Evolutionary conservation across 2,797 vertebrate species (phyloP).

Genomic region (Erpetoichthys calabaricus): DNA sequence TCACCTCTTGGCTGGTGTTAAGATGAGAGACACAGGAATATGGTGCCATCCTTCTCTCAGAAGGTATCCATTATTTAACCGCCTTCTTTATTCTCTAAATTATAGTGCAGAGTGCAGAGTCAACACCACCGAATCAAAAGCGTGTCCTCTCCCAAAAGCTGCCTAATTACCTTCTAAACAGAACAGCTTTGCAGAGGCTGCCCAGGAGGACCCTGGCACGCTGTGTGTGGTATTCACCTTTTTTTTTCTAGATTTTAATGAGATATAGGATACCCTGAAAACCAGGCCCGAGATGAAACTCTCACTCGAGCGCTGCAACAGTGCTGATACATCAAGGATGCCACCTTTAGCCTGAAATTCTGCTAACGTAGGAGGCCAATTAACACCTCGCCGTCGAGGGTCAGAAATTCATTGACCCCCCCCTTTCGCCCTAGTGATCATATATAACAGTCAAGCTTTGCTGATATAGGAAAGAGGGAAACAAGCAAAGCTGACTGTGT

Average conservation of each 20-base stretch:
- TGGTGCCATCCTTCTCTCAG: too few relatives aligned
- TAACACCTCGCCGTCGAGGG: constrained; percentile 65
- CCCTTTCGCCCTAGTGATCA: constrained; percentile 55
- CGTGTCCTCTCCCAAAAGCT: constrained; percentile 13
- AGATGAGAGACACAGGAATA: too few relatives aligned
- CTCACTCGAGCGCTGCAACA: constrained; percentile 69
- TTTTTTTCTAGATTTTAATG: constrained; percentile 51
- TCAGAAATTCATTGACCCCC: constrained; percentile 57
- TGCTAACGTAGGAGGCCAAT: constrained; percentile 77
- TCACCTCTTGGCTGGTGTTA: too few relatives aligned
- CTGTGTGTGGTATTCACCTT: constrained; percentile 35
- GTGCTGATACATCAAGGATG: constrained; percentile 87
- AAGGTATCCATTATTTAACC: too few relatives aligned
- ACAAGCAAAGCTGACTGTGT: not conserved
- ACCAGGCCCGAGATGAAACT: constrained; percentile 58
- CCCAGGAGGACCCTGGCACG: constrained; percentile 20
- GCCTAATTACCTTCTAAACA: constrained; percentile 34
- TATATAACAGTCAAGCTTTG: constrained; percentile 27
- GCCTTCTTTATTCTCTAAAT: too few relatives aligned
- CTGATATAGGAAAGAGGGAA: constrained; percentile 26
- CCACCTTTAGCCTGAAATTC: constrained; percentile 71
- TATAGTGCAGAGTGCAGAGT: constrained; percentile 1
- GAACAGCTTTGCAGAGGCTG: constrained; percentile 24
- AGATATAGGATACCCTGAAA: constrained; percentile 66
- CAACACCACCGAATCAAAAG: constrained; percentile 9